Conservation (phyloP, 2,113 vertebrate genomes). For the Limanda limanda region DNA sequence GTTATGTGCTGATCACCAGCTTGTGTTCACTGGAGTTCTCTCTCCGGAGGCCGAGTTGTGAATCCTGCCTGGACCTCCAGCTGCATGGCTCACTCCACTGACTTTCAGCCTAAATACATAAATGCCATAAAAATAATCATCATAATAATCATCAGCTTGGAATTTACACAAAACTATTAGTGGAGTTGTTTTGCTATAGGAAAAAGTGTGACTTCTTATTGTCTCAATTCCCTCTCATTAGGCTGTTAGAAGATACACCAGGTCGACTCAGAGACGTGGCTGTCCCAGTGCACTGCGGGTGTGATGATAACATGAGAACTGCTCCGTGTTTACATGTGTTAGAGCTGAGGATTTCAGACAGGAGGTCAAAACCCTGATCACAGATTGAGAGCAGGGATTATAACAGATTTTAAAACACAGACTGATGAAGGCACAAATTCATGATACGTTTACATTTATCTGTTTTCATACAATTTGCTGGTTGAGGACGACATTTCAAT, state of each 20-base stretch:
- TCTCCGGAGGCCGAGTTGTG: no score
- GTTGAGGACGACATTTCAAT: no score
- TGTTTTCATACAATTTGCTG: no score
- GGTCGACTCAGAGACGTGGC: slow-evolving; percentile 6
- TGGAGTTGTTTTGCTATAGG: not conserved
- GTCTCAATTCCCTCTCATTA: slow-evolving; percentile 3
- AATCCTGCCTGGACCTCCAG: no score
- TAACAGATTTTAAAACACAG: slow-evolving; percentile 7
- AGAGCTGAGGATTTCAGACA: not conserved
- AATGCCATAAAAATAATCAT: not conserved
- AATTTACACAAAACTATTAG: not conserved
- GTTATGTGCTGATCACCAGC: not conserved
- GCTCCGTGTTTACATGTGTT: slow-evolving; percentile 27
- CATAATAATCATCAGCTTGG: not conserved
- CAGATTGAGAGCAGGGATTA: slow-evolving; percentile 62
- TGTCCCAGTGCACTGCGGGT: slow-evolving; percentile 15
- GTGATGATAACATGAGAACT: slow-evolving; percentile 22
- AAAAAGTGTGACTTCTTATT: not conserved
- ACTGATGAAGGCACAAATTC: not conserved
- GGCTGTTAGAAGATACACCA: slow-evolving; percentile 30
- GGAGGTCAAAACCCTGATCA: slow-evolving; percentile 14
- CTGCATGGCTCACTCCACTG: no score
- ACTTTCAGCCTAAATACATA: not conserved
- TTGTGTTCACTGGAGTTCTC: not conserved
- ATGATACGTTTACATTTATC: no score